Evolutionary conservation across 2,888 invertebrate species (phyloP), one percentile per base, ranked within the genome.

Genomic region (Nomada goodeniana): DNA sequence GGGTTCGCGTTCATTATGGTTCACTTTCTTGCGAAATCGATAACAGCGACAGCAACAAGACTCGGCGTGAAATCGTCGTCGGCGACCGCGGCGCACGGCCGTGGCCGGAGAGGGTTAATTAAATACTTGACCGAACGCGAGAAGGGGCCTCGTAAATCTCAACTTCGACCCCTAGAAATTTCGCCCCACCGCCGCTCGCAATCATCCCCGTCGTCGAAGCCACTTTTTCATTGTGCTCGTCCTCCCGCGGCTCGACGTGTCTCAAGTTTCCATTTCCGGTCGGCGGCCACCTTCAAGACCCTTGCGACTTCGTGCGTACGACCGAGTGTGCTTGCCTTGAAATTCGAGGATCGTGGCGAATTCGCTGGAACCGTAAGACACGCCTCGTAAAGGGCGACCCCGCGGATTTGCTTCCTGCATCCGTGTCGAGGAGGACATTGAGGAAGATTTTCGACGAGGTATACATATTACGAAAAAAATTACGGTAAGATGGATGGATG

Each of bases 321-420:
- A 36, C 57, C 20, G 4, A 18, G n/a, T 13, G 57, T 52, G 69
- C 67, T 75, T 76, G 72, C 83, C 73, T 87, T 89, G 86, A 88
- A 89, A 89, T 87, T 83, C 80, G 84, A 88, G 86, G 78, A 80
- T 87, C 86, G 77, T 83, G 81, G 84, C 84, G 80, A 89, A 88
- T 89, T 86, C 68, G 59, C 36, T 44, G 20, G 52, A 67, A 80
- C 61, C 20, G 20, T 18, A 5, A 26, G 44, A 60, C 69, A 52
- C 53, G 70, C 52, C 36, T 61, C 29, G 26, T 73, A 61, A 52
- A 61, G 20, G 20, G 13, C 26, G 18, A 20, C 3, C 42, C 18
- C 4, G 18, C 20, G n/a, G 20, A 47, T 57, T 29, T 2, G 11
- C 4, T 44, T 18, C 44, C 11, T 36, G 1, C 10, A 2, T 26